Base-by-base conservation (phyloP, 2,113 vertebrate genomes). In the Tachuris rubrigastra region DNA sequence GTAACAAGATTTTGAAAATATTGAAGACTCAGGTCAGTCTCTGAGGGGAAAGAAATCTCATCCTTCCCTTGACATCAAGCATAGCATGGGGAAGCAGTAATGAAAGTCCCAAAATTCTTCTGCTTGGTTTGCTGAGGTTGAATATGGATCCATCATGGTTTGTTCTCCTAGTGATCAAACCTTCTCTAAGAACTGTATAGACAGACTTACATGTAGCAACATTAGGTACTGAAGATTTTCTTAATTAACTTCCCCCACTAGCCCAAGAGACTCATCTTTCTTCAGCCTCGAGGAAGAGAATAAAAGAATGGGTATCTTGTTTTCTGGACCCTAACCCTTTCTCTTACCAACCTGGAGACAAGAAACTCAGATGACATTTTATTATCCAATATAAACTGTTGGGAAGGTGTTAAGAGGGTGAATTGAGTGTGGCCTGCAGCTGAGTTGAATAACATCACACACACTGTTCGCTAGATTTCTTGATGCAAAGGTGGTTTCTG, bases 401-500 rank as follows among this genome's bases (percentile, higher is more conserved):
- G 65, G 14, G 11, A 77, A 84, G 81, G 27, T 89, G 52, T 33
- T 87, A 76, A 93, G 80, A 92, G 84, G 42, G 22, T 74, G 55
- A 93, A 60, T 66, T 89, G 73, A 49, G 47, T 53, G 46, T 59
- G 56, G 60, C 35, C 56, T 78, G 69, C 65, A 87, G 69, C 15
- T 72, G 89, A n/a, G 44, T 46, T 81, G 56, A 89, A 33, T 60
- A 94, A 41, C 77, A 42, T 42, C 47, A 39, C 3, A 4, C 63
- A 33, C 27, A 44, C 60, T 72, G 31, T 65, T 93, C 73, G 37
- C 89, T 84, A 95, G 37, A 89, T 60, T 93, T 73, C 89, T 66
- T 81, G 73, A 92, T 84, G 84, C 60, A 55, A 77, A 74, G 66
- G 46, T 93, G 63, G 35, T 82, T 96, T 81, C 60, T 93, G 69